Base-by-base conservation (phyloP, 1,140 invertebrate species). In the Drosophila miranda region DNA sequence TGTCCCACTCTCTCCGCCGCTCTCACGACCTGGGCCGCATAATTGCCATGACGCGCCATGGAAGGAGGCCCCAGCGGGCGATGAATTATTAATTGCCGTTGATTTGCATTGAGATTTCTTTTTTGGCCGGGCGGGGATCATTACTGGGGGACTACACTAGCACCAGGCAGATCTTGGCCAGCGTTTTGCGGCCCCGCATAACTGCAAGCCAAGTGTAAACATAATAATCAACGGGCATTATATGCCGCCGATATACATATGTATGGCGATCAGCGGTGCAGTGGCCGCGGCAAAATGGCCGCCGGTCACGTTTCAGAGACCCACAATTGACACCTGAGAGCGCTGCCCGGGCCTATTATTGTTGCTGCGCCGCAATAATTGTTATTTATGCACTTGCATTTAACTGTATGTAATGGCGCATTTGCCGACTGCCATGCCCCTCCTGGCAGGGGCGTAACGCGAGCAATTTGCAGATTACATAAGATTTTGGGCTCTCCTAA, bases 361-460 rank as follows among this genome's bases (percentile, higher is more conserved):
- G 69, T 41, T 70, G 58, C 60, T 55, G 62, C 66, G 72, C 56
- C 55, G 38, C 72, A 75, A 78, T 86, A 86, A 86, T 86, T 86
- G 82, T 86, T 86, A 86, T 86, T 86, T 86, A 86, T 86, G 82
- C 78, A 86, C 74, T 86, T 87, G 82, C 82, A 86, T 86, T 87
- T 86, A 72, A 71, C 78, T 64, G 64, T 28, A 9, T 87, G 77
- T 82, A 87, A 87, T 82, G 61, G 77, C 68, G 77, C 69, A 69
- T 60, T 30, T 30, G 11, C 34, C 34, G 63, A 64, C 69, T 42
- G 63, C 76, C 82, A 78, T 82, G 77, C 81, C 81, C 81, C 81
- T 68, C 81, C 50, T 52, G 69, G 81, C 56, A 66, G 67, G 73
- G 81, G 81, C 81, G 77, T 77, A 69, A 77, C 77, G 63, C 81